phyloP scores from a whole-genome alignment of 2,888 invertebrate genomes.

The Synanthedon tipuliformis region DNA sequence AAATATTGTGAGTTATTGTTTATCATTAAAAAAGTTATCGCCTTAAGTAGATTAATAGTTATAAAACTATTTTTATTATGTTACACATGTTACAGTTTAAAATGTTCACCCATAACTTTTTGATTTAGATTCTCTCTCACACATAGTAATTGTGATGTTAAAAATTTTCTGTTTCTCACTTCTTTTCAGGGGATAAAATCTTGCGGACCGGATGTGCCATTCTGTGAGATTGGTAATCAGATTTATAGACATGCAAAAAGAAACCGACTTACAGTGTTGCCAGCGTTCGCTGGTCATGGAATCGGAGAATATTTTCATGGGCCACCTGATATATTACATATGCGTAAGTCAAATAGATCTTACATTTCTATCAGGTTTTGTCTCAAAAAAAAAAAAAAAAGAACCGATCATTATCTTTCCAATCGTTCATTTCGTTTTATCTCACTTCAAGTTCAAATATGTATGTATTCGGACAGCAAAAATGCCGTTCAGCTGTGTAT shows the following conservation, averaged over 20 bases:
- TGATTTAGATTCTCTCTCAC: too few relatives aligned
- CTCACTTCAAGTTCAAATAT: too few relatives aligned
- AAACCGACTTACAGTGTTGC: conserved; percentile 76
- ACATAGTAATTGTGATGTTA: too few relatives aligned
- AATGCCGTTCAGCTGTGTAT: too few relatives aligned
- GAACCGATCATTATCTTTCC: too few relatives aligned
- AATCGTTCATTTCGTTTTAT: too few relatives aligned
- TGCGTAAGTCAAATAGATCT: conserved; percentile 64
- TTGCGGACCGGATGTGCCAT: conserved; percentile 73
- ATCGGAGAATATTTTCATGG: conserved; percentile 94
- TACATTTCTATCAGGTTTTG: neutral
- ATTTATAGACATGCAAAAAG: conserved; percentile 75
- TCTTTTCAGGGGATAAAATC: conserved; percentile 59
- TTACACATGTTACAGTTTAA: neutral
- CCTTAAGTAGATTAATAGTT: neutral
- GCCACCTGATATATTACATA: conserved; percentile 89
- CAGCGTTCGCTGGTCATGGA: conserved; percentile 90
- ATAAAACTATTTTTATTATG: neutral
- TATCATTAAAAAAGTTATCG: neutral
- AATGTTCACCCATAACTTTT: neutral
- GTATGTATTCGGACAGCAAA: too few relatives aligned
- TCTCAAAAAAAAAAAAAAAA: too few relatives aligned
- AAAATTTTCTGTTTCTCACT: neutral
- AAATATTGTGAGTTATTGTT: conserved; percentile 58
- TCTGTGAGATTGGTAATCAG: conserved; percentile 72